Evolutionary conservation across 2,113 vertebrate species (phyloP), one percentile per base, ranked within the genome.

Genomic region (Saguinus imperator): DNA sequence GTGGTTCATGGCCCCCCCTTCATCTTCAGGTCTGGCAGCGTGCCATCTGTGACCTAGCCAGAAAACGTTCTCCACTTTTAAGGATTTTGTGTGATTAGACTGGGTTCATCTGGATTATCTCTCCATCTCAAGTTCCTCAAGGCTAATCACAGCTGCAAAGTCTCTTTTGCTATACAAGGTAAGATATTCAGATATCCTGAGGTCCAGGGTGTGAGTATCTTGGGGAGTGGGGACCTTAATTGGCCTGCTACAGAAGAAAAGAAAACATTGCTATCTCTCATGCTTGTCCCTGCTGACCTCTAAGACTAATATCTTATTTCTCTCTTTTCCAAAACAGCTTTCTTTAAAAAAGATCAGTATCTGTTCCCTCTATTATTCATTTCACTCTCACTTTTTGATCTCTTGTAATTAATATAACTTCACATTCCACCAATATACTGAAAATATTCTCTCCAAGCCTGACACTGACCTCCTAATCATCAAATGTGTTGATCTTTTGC

Each of bases 401-500:
- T 95, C 25, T 52, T 92, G 14, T 88, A 94, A 73, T 93, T 81
- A 91, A 82, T 84, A 48, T 66, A 79, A 82, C 66, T 79, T 94
- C 11, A 94, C 43, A 73, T 86, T 32, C 57, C 8, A 82, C 13
- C 40, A 77, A 29, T 37, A 87, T 68, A 83, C 10, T 68, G 27
- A 90, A 86, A 86, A n/a, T 93, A 25, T 88, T 94, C n/a, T 97
- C 72, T 93, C n/a, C 55, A 81, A 82, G 35, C 16, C 23, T 45
- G 20, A 43, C 81, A 43, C 32, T 48, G 21, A 61, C 61, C 8
- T 43, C n/a, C 8, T 82, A 73, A 76, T 79, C 52, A 91, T 55
- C 61, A 82, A 27, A 84, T 21, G 35, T 91, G n/a, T 37, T 84
- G 29, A 25, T 86, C 14, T 77, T 73, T 89, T 45, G 11, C 25